Conservation (phyloP, 2,113 vertebrate genomes). For the Tamias sibiricus region DNA sequence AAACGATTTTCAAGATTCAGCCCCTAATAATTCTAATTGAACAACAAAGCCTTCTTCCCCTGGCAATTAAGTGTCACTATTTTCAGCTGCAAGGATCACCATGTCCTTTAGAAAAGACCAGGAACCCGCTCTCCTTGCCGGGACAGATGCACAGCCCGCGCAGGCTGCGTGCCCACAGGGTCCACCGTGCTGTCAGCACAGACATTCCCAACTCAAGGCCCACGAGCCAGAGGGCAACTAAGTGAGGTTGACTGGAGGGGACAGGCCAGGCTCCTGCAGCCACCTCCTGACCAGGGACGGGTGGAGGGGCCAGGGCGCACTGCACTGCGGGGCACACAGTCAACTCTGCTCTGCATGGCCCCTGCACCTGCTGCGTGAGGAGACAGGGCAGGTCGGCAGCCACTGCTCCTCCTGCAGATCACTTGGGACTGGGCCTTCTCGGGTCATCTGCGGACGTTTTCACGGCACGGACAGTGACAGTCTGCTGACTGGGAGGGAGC, state of each 20-base stretch:
- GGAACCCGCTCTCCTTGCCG: not conserved
- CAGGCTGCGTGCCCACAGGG: not conserved
- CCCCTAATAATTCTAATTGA: not conserved
- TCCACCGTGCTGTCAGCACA: not conserved
- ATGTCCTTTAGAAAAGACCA: not conserved
- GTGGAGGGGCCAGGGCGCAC: not conserved
- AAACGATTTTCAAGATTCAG: not conserved
- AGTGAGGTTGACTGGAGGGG: constrained; percentile 11
- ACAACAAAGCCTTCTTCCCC: not conserved
- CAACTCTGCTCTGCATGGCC: not conserved
- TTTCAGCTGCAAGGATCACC: not conserved
- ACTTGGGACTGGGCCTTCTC: not conserved
- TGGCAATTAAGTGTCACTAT: not conserved
- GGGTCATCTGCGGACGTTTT: rapidly evolving
- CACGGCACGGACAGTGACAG: rapidly evolving
- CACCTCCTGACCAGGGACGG: not conserved
- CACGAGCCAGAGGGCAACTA: constrained; percentile 43
- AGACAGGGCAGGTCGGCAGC: not conserved
- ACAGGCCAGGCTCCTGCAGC: constrained; percentile 3
- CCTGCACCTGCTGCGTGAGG: not conserved
- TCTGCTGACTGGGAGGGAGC: rapidly evolving
- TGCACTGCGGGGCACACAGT: rapidly evolving
- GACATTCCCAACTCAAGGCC: not conserved
- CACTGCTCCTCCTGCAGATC: not conserved
- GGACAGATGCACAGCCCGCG: not conserved